A percentile compares a stretch with the other conserved stretches of the same genome.
Evolutionary conservation across 2,113 vertebrate genomes (phyloP).

Genomic region (Callipepla squamata): DNA sequence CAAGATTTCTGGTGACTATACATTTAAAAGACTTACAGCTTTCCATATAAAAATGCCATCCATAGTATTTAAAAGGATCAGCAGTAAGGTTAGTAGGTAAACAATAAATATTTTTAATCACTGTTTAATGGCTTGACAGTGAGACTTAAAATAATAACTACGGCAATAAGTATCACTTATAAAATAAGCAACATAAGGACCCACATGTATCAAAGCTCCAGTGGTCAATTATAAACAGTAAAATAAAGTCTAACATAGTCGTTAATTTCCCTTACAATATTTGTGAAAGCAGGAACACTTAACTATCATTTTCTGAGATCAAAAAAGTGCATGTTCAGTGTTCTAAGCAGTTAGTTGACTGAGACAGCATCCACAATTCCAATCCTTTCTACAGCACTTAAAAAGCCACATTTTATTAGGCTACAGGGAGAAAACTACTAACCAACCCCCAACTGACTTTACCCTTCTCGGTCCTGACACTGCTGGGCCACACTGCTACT

Average conservation of each 20-base stretch:
- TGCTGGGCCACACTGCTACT: background rate
- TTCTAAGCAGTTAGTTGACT: background rate
- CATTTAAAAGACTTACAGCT: background rate
- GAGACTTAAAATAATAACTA: background rate
- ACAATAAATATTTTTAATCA: background rate
- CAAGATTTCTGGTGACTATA: background rate
- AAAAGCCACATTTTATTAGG: slow-evolving; percentile 55
- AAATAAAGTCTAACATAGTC: background rate
- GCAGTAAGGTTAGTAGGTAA: background rate
- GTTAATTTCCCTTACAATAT: background rate
- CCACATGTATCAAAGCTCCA: background rate
- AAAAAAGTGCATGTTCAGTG: background rate
- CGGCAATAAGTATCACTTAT: background rate
- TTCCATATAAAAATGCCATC: background rate
- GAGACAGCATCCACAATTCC: background rate
- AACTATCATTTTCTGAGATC: slow-evolving; percentile 7
- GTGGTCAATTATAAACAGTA: background rate
- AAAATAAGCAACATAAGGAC: background rate
- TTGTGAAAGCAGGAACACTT: background rate
- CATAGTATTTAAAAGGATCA: background rate
- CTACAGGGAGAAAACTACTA: background rate
- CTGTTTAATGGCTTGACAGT: background rate
- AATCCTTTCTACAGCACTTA: slow-evolving; percentile 13
- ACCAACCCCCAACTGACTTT: background rate
- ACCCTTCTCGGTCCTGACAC: background rate